These are phyloP conservation scores for Drosophila fulvimacula DNA, from an alignment of 2,888 invertebrate genomes.

Conservation along the genomic window DNA sequence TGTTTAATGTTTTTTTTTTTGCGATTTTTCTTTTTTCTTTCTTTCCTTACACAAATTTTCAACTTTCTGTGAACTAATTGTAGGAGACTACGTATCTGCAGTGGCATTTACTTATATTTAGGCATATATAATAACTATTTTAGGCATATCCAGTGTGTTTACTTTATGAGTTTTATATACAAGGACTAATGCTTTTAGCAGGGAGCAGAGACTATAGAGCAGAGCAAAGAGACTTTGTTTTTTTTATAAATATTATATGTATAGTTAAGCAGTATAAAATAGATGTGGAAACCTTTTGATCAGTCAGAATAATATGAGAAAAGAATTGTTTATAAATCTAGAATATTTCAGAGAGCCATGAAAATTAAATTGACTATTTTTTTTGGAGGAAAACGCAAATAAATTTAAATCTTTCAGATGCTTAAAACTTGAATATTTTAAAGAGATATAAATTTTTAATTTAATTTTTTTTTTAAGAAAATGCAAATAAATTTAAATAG, in stretches of 20 bases:
- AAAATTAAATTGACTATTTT: neutral
- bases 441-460: no score
- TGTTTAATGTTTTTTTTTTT: slow-evolving; percentile 38
- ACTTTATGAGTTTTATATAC: slow-evolving; percentile 28
- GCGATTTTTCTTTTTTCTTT: slow-evolving; percentile 6
- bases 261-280: slow-evolving; percentile 1
- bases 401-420: no score
- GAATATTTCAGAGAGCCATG: neutral
- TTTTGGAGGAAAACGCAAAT: neutral
- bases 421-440: no score
- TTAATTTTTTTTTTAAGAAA: no score
- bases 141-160: slow-evolving; percentile 52
- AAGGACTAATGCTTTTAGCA: slow-evolving; percentile 13
- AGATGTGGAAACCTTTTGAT: slow-evolving; percentile 9
- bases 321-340: no score
- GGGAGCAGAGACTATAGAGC: slow-evolving; percentile 5
- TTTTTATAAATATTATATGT: neutral
- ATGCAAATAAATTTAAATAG: no score
- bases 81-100: slow-evolving; percentile 62
- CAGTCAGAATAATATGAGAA: neutral
- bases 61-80: slow-evolving; percentile 45
- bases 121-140: slow-evolving; percentile 43
- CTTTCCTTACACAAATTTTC: slow-evolving; percentile 37
- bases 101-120: slow-evolving; percentile 53
- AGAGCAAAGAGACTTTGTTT: slow-evolving; percentile 3